Evolutionary conservation across 2,797 vertebrate genomes (phyloP).

Genomic region (Sebastiscus tertius): DNA sequence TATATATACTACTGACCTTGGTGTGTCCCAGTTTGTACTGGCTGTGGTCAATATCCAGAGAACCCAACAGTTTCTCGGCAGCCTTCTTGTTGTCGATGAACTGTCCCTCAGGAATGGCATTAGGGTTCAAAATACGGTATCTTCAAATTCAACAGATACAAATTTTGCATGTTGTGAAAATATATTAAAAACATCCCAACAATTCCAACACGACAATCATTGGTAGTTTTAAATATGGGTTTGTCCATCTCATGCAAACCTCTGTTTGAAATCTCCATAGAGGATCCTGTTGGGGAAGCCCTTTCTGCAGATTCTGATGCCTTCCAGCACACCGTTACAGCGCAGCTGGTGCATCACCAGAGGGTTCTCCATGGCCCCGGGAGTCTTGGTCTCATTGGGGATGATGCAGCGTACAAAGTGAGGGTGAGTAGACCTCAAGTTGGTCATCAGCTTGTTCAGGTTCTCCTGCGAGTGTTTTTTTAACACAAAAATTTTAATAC

Average conservation of each 20-base stretch:
- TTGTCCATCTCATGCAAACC: constrained; percentile 66
- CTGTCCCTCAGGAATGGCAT: constrained; percentile 87
- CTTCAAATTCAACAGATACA: constrained; percentile 62
- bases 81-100: constrained; percentile 90
- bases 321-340: constrained; percentile 90
- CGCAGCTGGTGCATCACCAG: constrained; percentile 92
- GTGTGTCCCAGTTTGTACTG: constrained; percentile 89
- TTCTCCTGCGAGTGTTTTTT: constrained; percentile 82
- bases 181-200: neutral
- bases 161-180: neutral
- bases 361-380: constrained; percentile 89
- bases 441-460: constrained; percentile 90
- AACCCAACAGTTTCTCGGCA: constrained; percentile 85
- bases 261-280: constrained; percentile 90
- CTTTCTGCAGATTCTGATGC: constrained; percentile 92
- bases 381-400: constrained; percentile 87
- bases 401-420: constrained; percentile 91
- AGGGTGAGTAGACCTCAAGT: constrained; percentile 87
- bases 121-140: constrained; percentile 88
- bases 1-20: constrained; percentile 69
- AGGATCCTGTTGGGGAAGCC: constrained; percentile 91
- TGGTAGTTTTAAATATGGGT: neutral
- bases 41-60: constrained; percentile 87
- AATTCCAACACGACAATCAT: neutral
- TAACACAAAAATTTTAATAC: neutral